Evolutionary conservation across 2,797 vertebrate species (phyloP), one percentile per base, ranked within the genome.

Genomic region (Threskiornis aethiopicus): DNA sequence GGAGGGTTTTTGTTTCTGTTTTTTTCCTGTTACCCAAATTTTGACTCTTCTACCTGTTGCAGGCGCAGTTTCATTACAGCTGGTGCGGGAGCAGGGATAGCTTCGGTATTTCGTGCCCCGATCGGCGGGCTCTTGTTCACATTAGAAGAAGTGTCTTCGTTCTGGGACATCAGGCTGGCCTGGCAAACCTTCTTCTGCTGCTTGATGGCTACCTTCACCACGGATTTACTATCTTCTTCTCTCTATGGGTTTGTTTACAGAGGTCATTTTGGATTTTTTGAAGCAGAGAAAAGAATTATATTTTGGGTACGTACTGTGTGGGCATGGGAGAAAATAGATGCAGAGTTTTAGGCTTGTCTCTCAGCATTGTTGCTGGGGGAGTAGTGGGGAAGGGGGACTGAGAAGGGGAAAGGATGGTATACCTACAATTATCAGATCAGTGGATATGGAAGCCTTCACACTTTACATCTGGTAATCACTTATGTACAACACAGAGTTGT

Each of bases 131-230:
- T 97, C 59, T 91, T 97, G 9, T 93, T 98, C 76, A 93, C 85
- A 0, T 42, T 97, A n/a, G 96, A 96, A 59, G 96, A 97, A 66
- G 91, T 97, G 44, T 94, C 96, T 55, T 97, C 88, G 0, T 97
- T 97, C 31, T 96, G 96, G 95, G 84, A 97, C 67, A 94, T 96
- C 46, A 96, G 69, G 29, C 57, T 97, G 77, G 95, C 88, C 70
- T 97, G 96, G 94, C 95, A 98, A 88, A 97, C 91, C 26, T 96
- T 95, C 66, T 97, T 88, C 81, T 98, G 93, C 87, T 98, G 95
- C 73, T 80, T 97, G 89, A 93, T 90, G 75, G 92, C 93, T 62
- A 86, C 92, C 61, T 96, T 97, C 82, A 97, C 93, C n/a, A 92
- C 20, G 0, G 90, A 97, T 90, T 66, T 97, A 47, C 73, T 97